Evolutionary conservation across 2,113 vertebrate species (phyloP), one percentile per base, ranked within the genome.

Genomic region (Hemibagrus wyckioides): DNA sequence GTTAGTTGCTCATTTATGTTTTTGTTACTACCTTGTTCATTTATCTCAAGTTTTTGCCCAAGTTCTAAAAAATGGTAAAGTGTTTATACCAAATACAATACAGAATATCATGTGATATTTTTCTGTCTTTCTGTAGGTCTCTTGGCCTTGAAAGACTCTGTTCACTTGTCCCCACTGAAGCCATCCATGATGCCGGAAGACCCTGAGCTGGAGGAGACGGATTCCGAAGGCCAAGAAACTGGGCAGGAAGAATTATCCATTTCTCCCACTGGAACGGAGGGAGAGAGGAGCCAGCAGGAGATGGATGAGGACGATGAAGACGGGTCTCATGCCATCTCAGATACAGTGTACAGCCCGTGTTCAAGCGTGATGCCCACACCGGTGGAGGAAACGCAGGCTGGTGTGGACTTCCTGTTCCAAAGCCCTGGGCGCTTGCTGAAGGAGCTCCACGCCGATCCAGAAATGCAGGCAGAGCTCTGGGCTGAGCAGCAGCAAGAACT

Each of bases 341-440:
- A 99, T 94, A 93, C 97, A 50, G 92, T 93, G 0, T 99, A 99
- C 94, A 98, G 92, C 94, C 98, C 98, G n/a, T 97, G 97, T 86
- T 95, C 96, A 91, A 99, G 98, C 90, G 94, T 99, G 94, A 93
- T 99, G 61, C 98, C 98, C 82, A 98, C 97, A 3, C 98, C 98
- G 0, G 93, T 97, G 90, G 97, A 97, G 13, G 96, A 97, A 57
- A 92, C 95, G 67, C 94, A 94, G 82, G 95, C 97, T 83, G 96
- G 97, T 21, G 96, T 98, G 4, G 96, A 99, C 88, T 92, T 96
- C 92, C 95, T 99, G 79, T 99, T 99, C 94, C 96, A 99, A 92
- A 97, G 96, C 88, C 95, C 96, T 0, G 96, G 95, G 44, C 95
- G 96, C 91, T 92, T 93, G 87, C 96, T 97, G 61, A 92, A 96